These are phyloP conservation scores for Grallaria varia DNA, from an alignment of 2,113 vertebrate species.

Conservation along the genomic window DNA sequence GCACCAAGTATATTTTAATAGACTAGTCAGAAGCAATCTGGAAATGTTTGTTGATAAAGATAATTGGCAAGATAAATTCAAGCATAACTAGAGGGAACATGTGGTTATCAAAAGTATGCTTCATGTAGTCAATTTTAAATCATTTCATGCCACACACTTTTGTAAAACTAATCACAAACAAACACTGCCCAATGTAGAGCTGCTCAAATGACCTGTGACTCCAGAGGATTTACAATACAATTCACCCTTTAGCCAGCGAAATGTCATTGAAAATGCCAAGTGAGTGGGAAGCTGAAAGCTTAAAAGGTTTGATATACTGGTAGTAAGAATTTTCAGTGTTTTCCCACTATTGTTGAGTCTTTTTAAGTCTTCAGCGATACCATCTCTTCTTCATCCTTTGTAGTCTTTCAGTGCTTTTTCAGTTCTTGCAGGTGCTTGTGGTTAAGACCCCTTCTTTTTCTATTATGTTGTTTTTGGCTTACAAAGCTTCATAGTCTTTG, in stretches of 20 bases:
- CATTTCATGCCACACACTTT: not conserved
- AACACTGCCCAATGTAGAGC: not conserved
- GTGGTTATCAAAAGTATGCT: not conserved
- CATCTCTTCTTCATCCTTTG: not conserved
- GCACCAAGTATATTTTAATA: conserved; percentile 2
- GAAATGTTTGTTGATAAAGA: conserved; percentile 31
- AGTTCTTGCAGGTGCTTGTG: not conserved
- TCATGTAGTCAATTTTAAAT: not conserved
- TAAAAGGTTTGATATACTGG: not conserved
- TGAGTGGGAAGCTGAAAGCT: not conserved
- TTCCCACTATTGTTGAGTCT: not conserved
- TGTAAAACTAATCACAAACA: not conserved
- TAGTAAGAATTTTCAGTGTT: not conserved
- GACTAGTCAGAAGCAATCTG: conserved; percentile 28
- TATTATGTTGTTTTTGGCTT: not conserved
- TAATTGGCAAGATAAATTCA: conserved; percentile 20
- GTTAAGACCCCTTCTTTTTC: not conserved
- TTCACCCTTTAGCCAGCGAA: not conserved
- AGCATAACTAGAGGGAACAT: not conserved
- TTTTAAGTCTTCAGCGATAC: not conserved
- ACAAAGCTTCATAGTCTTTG: not conserved
- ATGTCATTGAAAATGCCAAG: conserved; percentile 7
- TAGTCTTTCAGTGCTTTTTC: not conserved
- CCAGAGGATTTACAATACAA: not conserved
- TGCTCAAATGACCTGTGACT: not conserved